Percentiles rank a stretch among this genome's conserved stretches.
phyloP scores from a whole-genome alignment of 2,797 vertebrate genomes.

The Acanthurus tractus region DNA sequence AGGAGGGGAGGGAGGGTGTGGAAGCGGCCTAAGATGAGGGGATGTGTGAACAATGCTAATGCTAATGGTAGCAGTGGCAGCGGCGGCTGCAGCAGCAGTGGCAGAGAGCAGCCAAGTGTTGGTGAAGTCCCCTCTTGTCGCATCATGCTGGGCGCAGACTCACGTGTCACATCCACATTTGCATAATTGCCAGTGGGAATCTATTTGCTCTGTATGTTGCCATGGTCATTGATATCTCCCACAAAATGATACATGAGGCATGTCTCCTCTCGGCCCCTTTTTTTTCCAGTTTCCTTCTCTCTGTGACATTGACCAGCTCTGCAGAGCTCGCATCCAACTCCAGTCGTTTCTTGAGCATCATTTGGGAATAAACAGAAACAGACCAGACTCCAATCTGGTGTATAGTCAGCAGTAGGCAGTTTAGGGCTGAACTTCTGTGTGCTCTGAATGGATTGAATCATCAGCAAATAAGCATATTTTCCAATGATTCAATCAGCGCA shows the following conservation, averaged over 20 bases:
- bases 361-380: slow-evolving; percentile 20
- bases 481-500: slow-evolving; percentile 43
- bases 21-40: slow-evolving; percentile 65
- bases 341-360: slow-evolving; percentile 28
- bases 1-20: slow-evolving; percentile 47
- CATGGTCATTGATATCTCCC: slow-evolving; percentile 27
- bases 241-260: slow-evolving; percentile 31
- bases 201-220: slow-evolving; percentile 36
- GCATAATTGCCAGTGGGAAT: slow-evolving; percentile 62
- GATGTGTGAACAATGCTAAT: slow-evolving; percentile 83
- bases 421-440: slow-evolving; percentile 16
- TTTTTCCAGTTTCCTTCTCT: not conserved
- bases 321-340: slow-evolving; percentile 41
- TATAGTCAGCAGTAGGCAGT: not conserved
- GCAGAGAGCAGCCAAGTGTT: slow-evolving; percentile 33
- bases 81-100: slow-evolving; percentile 29
- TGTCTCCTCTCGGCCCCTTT: slow-evolving; percentile 12
- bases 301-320: slow-evolving; percentile 38
- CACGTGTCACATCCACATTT: slow-evolving; percentile 61
- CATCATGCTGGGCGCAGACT: slow-evolving; percentile 48
- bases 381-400: slow-evolving; percentile 11
- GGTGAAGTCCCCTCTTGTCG: slow-evolving; percentile 63
- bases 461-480: slow-evolving; percentile 20
- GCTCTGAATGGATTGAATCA: slow-evolving; percentile 17
- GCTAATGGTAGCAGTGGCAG: slow-evolving; percentile 66